Base-by-base conservation (phyloP, 2,113 vertebrate species). In the Dunckerocampus dactyliophorus region DNA sequence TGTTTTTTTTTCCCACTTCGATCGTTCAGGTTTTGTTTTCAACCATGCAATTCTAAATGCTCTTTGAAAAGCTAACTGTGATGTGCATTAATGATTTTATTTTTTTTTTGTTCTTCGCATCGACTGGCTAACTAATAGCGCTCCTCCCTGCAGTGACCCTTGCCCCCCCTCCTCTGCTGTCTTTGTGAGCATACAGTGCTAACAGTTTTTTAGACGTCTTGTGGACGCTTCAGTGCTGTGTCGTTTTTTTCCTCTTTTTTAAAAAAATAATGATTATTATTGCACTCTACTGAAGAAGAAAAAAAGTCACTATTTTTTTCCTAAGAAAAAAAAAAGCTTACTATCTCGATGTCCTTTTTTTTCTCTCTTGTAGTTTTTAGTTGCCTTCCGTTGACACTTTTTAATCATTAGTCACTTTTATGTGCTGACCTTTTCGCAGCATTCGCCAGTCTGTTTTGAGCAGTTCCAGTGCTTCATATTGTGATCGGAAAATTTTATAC, bases 401-500 rank as follows among this genome's bases (percentile, higher is more conserved):
- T 92, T 93, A 85, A 92, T 93, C 90, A 91, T 91, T 93, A 85
- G 92, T 93, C 90, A 91, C 90, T 91, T 92, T 90, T 88, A 91
- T 91, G 91, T 94, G 92, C 86, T 87, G 85, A 88, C 88, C 89
- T 86, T 73, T 34, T 76, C 89, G 88, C 90, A 92, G 89, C 91
- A 91, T 87, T 88, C 24, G 87, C 87, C 91, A 90, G 90, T 90
- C 91, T 90, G 90, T 90, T 92, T 34, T 90, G 88, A 89, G 92
- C 88, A 92, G 81, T 89, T 92, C 89, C 92, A 93, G 92, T 54
- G 92, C 93, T 95, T 95, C 93, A 93, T 94, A 93, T 95, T 93
- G 94, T 98, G 94, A 96, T 93, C 92, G 90, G 90, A 95, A 92
- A 43, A 94, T 98, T 98, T 98, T 96, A 95, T 98, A 98, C 94